Evolutionary conservation across 2,113 vertebrate species (phyloP), one percentile per base, ranked within the genome.

Genomic region (Phainopepla nitens): DNA sequence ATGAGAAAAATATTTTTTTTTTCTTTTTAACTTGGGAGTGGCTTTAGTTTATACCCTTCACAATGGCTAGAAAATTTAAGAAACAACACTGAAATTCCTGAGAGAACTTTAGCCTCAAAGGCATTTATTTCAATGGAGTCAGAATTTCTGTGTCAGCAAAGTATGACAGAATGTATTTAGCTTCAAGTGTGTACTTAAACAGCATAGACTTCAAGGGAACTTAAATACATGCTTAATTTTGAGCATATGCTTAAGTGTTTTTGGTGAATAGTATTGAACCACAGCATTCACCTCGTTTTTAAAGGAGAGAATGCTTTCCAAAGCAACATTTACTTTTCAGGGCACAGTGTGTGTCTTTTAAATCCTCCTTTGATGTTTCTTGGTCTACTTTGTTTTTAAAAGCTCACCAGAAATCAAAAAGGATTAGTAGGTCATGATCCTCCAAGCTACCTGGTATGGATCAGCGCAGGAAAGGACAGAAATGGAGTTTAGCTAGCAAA

Each of bases 361-460:
- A 95, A 94, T 93, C 90, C 89, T 83, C 85, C 90, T 97, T 96
- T 95, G 92, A 96, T 96, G 93, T 96, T 94, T 75, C 94, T 89
- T 78, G 50, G 86, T 68, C 65, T 92, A 95, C 53, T 96, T 94
- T 97, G 86, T 96, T 97, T 96, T 91, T 93, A 94, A 94, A 96
- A 92, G 92, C 92, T 95, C 93, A 95, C 82, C 83, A 96, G 94
- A 97, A 96, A 90, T 94, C 93, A 87, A 92, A 95, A 95, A 95
- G 94, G 94, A 96, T 96, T 97, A 96, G 95, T 76, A 90, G 93
- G 95, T 96, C 95, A 95, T 96, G 96, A 96, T 96, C 94, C 58
- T 69, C 85, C 92, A 94, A 94, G 91, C 94, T 97, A 96, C 96
- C 96, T 94, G 92, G 95, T 91, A 95, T 94, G 80, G 92, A 94